Evolutionary conservation across 2,797 vertebrate genomes (phyloP).

Genomic region (Mus minutoides): DNA sequence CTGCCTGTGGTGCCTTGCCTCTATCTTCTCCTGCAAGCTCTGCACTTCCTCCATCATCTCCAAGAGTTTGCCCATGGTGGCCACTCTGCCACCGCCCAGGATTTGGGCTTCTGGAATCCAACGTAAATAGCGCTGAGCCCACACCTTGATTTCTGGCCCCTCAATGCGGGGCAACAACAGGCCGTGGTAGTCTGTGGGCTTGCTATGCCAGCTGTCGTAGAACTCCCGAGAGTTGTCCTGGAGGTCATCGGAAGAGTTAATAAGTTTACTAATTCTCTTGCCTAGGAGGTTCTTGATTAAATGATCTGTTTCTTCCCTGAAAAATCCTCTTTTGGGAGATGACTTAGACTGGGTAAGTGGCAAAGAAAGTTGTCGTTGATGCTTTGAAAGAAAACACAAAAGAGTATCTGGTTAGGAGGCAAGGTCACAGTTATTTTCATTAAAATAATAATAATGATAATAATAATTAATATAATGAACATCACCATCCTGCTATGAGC

Average conservation of each 20-base stretch:
- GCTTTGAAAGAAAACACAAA: constrained; percentile 85
- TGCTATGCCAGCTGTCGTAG: constrained; percentile 91
- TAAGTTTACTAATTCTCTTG: constrained; percentile 92
- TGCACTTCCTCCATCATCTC: constrained; percentile 91
- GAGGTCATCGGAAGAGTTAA: constrained; percentile 90
- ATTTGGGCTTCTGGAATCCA: constrained; percentile 94
- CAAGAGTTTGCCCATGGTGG: constrained; percentile 87
- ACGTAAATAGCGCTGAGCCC: constrained; percentile 93
- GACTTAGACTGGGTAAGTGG: constrained; percentile 90
- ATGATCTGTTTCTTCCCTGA: constrained; percentile 93
- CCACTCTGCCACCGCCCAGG: constrained; percentile 89
- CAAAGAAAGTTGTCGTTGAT: constrained; percentile 93
- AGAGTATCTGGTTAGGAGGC: constrained; percentile 52
- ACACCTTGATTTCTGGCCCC: constrained; percentile 90
- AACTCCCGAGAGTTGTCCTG: constrained; percentile 88
- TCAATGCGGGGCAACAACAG: constrained; percentile 90
- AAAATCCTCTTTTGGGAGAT: constrained; percentile 92
- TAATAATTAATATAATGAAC: neutral
- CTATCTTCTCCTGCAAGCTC: constrained; percentile 87
- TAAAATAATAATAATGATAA: neutral
- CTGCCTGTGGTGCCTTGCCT: constrained; percentile 77
- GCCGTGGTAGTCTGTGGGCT: constrained; percentile 90
- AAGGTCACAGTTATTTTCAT: neutral
- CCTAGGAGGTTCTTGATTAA: constrained; percentile 93
- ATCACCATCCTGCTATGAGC: neutral